phyloP scores from a whole-genome alignment of 2,113 vertebrate genomes.

The Zosterops hypoxanthus region DNA sequence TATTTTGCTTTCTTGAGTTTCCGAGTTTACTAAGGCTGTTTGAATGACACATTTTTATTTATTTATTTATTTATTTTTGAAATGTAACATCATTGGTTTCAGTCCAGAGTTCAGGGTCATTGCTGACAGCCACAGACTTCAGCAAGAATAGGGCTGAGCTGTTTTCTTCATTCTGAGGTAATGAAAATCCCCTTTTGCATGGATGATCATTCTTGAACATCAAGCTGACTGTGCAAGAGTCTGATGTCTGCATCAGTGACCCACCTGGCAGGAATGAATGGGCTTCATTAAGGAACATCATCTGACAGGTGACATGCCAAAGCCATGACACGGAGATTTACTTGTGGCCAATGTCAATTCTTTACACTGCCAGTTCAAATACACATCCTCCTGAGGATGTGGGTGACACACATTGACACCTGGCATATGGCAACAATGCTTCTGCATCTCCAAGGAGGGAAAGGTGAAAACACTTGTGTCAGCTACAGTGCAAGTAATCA shows the following conservation, averaged over 20 bases:
- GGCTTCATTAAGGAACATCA: background rate
- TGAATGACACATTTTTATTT: background rate
- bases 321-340: background rate
- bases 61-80: background rate
- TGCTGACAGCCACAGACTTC: background rate
- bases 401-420: background rate
- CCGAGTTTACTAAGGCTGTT: background rate
- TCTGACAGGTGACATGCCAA: constrained; percentile 11
- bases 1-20: background rate
- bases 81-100: background rate
- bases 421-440: constrained; percentile 22
- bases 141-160: background rate
- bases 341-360: background rate
- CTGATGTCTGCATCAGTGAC: background rate
- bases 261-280: background rate
- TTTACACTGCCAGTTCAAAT: constrained; percentile 17
- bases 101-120: background rate
- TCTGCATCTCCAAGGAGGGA: background rate
- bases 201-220: background rate
- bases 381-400: background rate
- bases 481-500: background rate
- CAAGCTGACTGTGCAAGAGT: background rate
- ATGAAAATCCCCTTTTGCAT: background rate
- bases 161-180: background rate
- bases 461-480: background rate